These are phyloP conservation scores for Drosophila ustulata DNA, from an alignment of 2,888 invertebrate species.

Conservation along the genomic window DNA sequence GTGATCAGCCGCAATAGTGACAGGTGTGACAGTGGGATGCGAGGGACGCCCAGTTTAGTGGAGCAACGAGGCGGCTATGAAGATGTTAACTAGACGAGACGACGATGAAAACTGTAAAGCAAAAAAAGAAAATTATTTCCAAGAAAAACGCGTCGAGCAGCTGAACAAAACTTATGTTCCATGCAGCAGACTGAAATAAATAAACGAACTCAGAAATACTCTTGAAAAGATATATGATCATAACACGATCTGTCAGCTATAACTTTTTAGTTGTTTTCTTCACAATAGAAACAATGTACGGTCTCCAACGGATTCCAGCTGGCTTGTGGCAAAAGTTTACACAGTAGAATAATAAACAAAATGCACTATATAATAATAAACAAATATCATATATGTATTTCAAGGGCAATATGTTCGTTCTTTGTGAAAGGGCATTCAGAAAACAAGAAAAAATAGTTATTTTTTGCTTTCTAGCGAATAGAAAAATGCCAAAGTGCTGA, in stretches of 20 bases:
- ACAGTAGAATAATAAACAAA: neutral
- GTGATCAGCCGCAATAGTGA: conserved; percentile 79
- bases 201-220: conserved; percentile 7
- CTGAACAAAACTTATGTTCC: conserved; percentile 44
- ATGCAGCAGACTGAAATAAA: conserved; percentile 21
- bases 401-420: neutral
- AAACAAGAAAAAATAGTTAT: conserved; percentile 5
- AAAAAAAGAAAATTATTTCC: conserved; percentile 71
- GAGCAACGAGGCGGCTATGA: conserved; percentile 54
- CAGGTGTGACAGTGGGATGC: conserved; percentile 76
- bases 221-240: conserved; percentile 8
- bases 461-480: conserved; percentile 15
- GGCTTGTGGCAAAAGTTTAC: neutral
- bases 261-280: neutral
- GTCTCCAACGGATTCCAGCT: neutral
- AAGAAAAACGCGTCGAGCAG: conserved; percentile 57
- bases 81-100: conserved; percentile 73
- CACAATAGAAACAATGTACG: neutral
- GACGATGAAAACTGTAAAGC: conserved; percentile 36
- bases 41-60: conserved; percentile 49
- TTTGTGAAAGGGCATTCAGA: conserved; percentile 10
- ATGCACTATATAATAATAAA: neutral
- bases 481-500: conserved; percentile 59
- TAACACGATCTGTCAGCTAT: neutral
- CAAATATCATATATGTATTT: neutral